phyloP scores from a whole-genome alignment of 2,113 vertebrate genomes.

The Gambusia affinis region DNA sequence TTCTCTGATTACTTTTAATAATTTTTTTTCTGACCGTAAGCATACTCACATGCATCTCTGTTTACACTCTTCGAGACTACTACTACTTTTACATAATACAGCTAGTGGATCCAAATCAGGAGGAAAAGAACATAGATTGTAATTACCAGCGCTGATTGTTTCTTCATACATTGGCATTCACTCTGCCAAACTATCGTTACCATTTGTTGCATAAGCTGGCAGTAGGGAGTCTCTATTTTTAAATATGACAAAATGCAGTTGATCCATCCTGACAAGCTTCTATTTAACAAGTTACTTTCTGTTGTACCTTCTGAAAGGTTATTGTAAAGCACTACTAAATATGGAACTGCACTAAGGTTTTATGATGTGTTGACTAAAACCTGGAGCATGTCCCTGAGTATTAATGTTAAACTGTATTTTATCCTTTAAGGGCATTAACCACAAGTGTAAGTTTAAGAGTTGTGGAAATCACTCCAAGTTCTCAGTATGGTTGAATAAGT shows the following conservation, averaged over 20 bases:
- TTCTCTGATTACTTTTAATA: not conserved
- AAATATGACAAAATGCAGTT: constrained; percentile 41
- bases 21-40: not conserved
- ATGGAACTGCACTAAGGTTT: constrained; percentile 38
- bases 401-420: constrained; percentile 49
- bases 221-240: constrained; percentile 41
- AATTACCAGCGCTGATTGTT: constrained; percentile 59
- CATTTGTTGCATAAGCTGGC: constrained; percentile 32
- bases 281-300: constrained; percentile 24
- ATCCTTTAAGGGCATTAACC: constrained; percentile 47
- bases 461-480: constrained; percentile 35
- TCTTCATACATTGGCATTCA: constrained; percentile 46
- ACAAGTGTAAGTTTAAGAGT: constrained; percentile 49
- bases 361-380: constrained; percentile 53
- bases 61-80: not conserved
- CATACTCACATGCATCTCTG: not conserved
- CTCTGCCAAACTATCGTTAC: constrained; percentile 42
- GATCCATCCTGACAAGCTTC: constrained; percentile 12
- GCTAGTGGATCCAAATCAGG: constrained; percentile 23
- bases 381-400: constrained; percentile 54
- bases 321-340: constrained; percentile 25
- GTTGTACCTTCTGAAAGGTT: constrained; percentile 29
- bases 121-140: constrained; percentile 54
- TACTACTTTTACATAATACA: not conserved
- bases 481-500: constrained; percentile 57